Evolutionary conservation across 2,113 vertebrate species (phyloP).

Genomic region (Dromaius novaehollandiae): DNA sequence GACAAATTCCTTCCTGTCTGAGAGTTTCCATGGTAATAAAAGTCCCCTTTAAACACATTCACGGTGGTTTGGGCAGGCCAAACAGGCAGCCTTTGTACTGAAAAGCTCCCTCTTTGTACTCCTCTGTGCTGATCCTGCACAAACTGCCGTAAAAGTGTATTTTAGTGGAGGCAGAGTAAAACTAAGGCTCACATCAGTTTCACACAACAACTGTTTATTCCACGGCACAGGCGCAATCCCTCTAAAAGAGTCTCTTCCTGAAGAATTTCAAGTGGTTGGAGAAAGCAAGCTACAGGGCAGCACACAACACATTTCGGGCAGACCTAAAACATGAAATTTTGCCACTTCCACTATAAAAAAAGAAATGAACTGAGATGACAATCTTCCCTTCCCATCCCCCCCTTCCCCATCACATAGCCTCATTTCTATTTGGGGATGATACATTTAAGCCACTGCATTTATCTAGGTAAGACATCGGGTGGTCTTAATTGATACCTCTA

Average conservation of each 20-base stretch:
- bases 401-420: not conserved
- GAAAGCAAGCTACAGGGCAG: not conserved
- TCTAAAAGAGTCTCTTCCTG: slow-evolving; percentile 45
- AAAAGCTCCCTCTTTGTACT: slow-evolving; percentile 75
- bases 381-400: not conserved
- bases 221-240: not conserved
- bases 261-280: slow-evolving; percentile 12
- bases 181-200: slow-evolving; percentile 68
- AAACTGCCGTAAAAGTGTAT: slow-evolving; percentile 72
- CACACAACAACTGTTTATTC: slow-evolving; percentile 59
- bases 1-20: slow-evolving; percentile 75
- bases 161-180: slow-evolving; percentile 69
- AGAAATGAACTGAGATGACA: not conserved
- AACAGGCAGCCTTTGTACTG: slow-evolving; percentile 75
- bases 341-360: not conserved
- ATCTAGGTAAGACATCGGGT: not conserved
- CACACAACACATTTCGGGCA: not conserved
- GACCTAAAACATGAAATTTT: not conserved
- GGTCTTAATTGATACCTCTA: not conserved
- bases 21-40: slow-evolving; percentile 75
- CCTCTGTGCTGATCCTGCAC: slow-evolving; percentile 74
- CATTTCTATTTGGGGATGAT: not conserved
- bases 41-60: slow-evolving; percentile 75
- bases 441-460: not conserved
- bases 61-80: slow-evolving; percentile 73